phyloP scores from a whole-genome alignment of 2,113 vertebrate species.

The Phalacrocorax pelagicus region DNA sequence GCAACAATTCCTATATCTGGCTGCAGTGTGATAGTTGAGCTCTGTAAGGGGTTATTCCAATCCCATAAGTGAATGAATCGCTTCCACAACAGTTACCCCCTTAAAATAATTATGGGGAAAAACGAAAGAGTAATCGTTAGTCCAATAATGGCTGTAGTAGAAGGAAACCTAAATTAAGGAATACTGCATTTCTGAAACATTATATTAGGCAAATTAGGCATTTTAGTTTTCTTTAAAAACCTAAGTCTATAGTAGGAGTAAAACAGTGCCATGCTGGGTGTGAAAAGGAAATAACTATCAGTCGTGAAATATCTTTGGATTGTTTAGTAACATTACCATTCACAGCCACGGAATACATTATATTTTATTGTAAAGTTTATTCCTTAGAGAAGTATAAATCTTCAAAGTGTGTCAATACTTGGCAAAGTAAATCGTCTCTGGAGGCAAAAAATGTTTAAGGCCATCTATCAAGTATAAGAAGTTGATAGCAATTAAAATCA shows the following conservation, averaged over 20 bases:
- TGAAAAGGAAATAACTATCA: slow-evolving; percentile 32
- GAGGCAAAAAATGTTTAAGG: slow-evolving; percentile 72
- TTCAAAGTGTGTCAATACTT: slow-evolving; percentile 71
- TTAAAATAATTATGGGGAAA: background rate
- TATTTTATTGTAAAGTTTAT: slow-evolving; percentile 72
- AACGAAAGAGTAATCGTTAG: background rate
- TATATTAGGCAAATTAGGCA: background rate
- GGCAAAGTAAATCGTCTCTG: slow-evolving; percentile 71
- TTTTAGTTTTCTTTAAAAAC: background rate
- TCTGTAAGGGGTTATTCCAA: background rate
- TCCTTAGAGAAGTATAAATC: slow-evolving; percentile 75
- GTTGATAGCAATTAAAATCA: slow-evolving; percentile 69
- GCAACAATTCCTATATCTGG: background rate
- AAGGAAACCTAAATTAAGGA: background rate
- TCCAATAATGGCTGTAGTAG: background rate
- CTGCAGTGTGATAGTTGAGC: background rate
- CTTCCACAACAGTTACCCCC: background rate
- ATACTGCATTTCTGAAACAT: background rate
- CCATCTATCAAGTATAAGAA: slow-evolving; percentile 64
- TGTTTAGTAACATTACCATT: slow-evolving; percentile 74
- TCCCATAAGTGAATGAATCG: background rate
- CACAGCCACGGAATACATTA: slow-evolving; percentile 78
- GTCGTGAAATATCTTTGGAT: slow-evolving; percentile 61
- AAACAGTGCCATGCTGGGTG: background rate
- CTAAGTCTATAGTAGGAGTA: background rate